Evolutionary conservation across 2,113 vertebrate species (phyloP).

Genomic region (Egretta garzetta): DNA sequence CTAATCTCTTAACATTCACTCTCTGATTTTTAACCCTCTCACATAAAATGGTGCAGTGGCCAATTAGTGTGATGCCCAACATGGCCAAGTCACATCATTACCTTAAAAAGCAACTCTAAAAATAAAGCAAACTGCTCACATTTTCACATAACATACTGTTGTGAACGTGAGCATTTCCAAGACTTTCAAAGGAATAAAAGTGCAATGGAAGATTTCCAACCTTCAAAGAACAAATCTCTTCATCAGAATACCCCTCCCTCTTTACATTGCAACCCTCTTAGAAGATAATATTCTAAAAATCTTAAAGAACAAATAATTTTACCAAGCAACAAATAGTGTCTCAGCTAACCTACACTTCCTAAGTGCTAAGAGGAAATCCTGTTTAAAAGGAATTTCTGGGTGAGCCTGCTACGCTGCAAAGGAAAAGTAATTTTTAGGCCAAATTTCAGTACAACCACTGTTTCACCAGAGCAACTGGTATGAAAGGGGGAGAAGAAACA

Average conservation of each 20-base stretch:
- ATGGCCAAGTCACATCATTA: neutral
- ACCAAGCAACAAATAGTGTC: neutral
- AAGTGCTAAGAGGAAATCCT: neutral
- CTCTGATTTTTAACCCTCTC: neutral
- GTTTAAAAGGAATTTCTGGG: neutral
- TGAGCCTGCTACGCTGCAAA: neutral
- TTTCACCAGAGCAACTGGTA: neutral
- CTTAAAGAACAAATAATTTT: neutral
- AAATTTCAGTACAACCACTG: neutral
- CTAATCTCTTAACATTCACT: neutral
- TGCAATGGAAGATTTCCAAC: neutral
- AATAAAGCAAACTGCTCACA: slow-evolving; percentile 9
- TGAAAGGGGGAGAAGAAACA: neutral
- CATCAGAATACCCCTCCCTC: neutral
- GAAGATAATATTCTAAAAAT: neutral
- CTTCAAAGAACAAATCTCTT: neutral
- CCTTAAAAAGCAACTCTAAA: slow-evolving; percentile 52
- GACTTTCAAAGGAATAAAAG: neutral
- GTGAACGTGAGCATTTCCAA: neutral
- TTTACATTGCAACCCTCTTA: neutral
- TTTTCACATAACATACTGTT: neutral
- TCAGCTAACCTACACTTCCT: neutral
- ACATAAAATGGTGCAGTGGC: neutral
- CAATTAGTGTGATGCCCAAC: neutral
- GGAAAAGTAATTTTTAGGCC: neutral